Percentiles rank a stretch among this genome's conserved stretches.
These are phyloP conservation scores for Mesembrinibis cayennensis DNA, from an alignment of 2,113 vertebrate species.

Conservation along the genomic window DNA sequence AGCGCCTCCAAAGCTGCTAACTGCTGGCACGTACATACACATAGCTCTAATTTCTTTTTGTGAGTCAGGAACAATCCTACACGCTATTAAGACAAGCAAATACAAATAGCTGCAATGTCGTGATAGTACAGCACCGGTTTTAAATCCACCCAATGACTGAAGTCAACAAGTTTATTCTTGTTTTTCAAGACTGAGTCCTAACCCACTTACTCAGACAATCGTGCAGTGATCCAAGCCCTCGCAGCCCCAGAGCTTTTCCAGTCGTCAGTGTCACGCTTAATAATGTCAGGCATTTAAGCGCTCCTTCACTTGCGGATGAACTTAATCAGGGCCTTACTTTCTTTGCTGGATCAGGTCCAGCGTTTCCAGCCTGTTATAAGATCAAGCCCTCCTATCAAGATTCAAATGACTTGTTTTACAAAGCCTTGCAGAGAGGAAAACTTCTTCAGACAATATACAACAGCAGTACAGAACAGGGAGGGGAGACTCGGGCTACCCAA, in stretches of 20 bases:
- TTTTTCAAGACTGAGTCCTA: neutral
- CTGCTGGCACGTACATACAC: fast-evolving
- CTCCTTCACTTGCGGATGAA: neutral
- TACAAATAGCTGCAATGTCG: neutral
- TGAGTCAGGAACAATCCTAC: fast-evolving
- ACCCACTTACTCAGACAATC: fast-evolving
- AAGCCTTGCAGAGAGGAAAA: neutral
- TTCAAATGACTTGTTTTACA: neutral
- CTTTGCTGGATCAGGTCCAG: neutral
- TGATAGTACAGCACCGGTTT: neutral
- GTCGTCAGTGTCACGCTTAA: neutral
- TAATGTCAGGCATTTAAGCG: fast-evolving
- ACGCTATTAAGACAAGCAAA: neutral
- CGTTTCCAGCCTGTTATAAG: fast-evolving
- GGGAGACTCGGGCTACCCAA: neutral
- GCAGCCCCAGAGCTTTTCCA: neutral
- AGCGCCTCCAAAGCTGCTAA: neutral
- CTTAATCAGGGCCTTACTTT: no score
- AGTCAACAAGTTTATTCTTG: no score
- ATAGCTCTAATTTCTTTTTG: fast-evolving
- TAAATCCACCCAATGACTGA: neutral
- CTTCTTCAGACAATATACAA: neutral
- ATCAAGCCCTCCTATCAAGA: neutral
- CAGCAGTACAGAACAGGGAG: neutral
- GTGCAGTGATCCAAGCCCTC: fast-evolving